These are phyloP conservation scores for Drosophila mojavensis DNA, from an alignment of 1,140 invertebrate species.

Conservation along the genomic window DNA sequence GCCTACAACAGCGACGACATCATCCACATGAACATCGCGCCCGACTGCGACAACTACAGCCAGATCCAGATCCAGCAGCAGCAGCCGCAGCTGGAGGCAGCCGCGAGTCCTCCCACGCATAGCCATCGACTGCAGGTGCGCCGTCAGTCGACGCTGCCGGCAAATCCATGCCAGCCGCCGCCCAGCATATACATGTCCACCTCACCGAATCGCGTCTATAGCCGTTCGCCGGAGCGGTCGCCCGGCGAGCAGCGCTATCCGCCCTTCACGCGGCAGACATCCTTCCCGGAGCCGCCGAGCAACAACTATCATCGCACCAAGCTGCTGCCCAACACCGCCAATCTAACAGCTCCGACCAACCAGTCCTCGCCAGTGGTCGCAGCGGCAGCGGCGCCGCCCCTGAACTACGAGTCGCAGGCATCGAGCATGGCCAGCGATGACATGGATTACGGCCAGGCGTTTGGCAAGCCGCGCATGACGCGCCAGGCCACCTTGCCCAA, in stretches of 20 bases:
- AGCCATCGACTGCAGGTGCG: slow-evolving; percentile 79
- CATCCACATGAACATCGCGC: slow-evolving; percentile 71
- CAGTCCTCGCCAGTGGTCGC: slow-evolving; percentile 18
- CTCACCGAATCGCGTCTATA: slow-evolving; percentile 80
- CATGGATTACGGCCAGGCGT: slow-evolving; percentile 53
- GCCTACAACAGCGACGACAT: slow-evolving; percentile 83
- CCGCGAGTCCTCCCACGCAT: slow-evolving; percentile 55
- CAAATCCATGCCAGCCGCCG: slow-evolving; percentile 68
- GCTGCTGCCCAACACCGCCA: slow-evolving; percentile 67
- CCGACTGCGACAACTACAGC: slow-evolving; percentile 76
- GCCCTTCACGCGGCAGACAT: slow-evolving; percentile 80
- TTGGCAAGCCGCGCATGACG: slow-evolving; percentile 76
- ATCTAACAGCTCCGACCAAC: slow-evolving; percentile 38
- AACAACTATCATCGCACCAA: slow-evolving; percentile 73
- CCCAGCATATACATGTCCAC: slow-evolving; percentile 79
- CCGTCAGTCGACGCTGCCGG: slow-evolving; percentile 81
- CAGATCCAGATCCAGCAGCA: slow-evolving; percentile 71
- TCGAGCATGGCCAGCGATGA: slow-evolving; percentile 70
- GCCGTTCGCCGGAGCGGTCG: slow-evolving; percentile 80
- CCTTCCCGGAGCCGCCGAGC: slow-evolving; percentile 72
- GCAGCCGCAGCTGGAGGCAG: slow-evolving; percentile 58
- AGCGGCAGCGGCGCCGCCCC: slow-evolving; percentile 35
- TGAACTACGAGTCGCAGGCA: slow-evolving; percentile 68
- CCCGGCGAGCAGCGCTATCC: slow-evolving; percentile 81
- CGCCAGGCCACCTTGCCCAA: slow-evolving; percentile 82